Base-by-base conservation (phyloP, 2,113 vertebrate species). In the Catagonus wagneri region DNA sequence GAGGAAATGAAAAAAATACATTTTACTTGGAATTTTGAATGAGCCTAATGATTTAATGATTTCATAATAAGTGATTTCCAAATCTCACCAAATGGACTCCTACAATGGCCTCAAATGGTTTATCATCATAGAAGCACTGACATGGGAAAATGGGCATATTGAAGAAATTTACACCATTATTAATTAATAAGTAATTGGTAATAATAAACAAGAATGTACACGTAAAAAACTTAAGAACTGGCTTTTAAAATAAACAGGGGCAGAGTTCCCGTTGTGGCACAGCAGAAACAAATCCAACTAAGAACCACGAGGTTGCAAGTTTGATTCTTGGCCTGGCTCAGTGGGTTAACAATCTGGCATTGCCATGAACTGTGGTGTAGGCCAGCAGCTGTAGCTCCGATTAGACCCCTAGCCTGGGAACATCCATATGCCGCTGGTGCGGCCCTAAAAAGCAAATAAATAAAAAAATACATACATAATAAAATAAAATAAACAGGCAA, bases 21-120 rank as follows among this genome's bases (percentile, higher is more conserved):
- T 71, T 96, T 68, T 79, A 66, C 50, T 72, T 61, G 10, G 83
- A 79, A 9, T 75, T 85, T 89, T 69, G n/a, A 76, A 88, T 84
- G 89, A 90, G 36, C 50, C 16, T 71, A 71, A 12, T 52, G 32
- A 69, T 54, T 27, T 78, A 74, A 97, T 44, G 74, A 78, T 80
- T 85, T 90, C 36, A 60, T 10, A 80, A 80, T 93, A n/a, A 60
- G 66, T 85, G 65, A 86, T 61, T 61, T 50, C 13, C 50, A 74
- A 27, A 92, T 91, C 39, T 80, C 23, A 58, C 19, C 22, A 3
- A 91, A 54, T 71, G 34, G 58, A 56, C 58, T 72, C 85, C 29
- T 23, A 79, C 58, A 83, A 50, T 87, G 50, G 19, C 32, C 20
- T 17, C 36, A 90, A 65, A 69, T 78, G 32, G 27, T 52, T 92